Evolutionary conservation across 2,113 vertebrate genomes (phyloP), one percentile per base, ranked within the genome.

Genomic region (Archocentrus centrarchus): DNA sequence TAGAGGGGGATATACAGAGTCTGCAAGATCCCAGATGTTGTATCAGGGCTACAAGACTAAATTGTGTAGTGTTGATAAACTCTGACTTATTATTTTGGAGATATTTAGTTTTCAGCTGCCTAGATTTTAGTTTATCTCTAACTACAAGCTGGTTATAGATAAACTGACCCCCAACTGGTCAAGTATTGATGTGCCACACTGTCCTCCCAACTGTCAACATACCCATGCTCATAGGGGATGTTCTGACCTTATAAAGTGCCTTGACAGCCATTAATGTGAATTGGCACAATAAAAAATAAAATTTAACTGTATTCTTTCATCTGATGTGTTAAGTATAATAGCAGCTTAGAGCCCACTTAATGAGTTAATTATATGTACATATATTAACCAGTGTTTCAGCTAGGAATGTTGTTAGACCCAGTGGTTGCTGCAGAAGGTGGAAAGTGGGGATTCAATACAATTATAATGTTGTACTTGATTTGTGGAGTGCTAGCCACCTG

Each of bases 321-420:
- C 35, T 64, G 2, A 6, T 39, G 22, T 63, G 35, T 22, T 63
- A 39, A 14, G 61, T 39, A 39, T 22, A 63, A 64, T 64, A 7
- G 35, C 13, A 41, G 20, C 62, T 6, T 64, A 41, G 61, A 22
- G 35, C 11, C 61, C 20, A 22, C 35, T 64, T 22, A 2, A 39
- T 63, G 32, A 39, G 35, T 63, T 11, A 41, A 11, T 37, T 3
- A 8, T 39, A 41, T 41, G 39, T 47, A 14, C 41, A 14, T 4
- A 20, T 39, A 11, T 39, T 63, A 63, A 39, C 11, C 20, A 63
- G 20, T 17, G 0, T n/a, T 39, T 63, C 20, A n/a, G 6, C 2
- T 0, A 0, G 35, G 61, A 39, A 2, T 5, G 4, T 15, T 47
- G 13, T 47, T 47, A 15, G 44, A 15, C 13, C 13, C 13, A 47